phyloP scores from a whole-genome alignment of 2,888 invertebrate genomes.

The Carpatolechia fugitivella region DNA sequence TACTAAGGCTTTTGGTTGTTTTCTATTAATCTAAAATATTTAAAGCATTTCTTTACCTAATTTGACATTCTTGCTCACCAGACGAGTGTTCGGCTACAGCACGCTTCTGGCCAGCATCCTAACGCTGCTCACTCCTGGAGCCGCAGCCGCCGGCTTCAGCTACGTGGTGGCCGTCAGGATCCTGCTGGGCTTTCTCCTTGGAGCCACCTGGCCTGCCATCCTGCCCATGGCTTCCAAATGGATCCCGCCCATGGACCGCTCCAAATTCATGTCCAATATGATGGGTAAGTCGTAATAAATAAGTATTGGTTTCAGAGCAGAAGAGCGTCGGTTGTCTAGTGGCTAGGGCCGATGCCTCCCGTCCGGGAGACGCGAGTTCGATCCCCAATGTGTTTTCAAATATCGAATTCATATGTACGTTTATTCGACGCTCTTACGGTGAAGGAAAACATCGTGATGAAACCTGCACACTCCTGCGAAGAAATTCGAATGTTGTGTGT shows the following conservation, averaged over 20 bases:
- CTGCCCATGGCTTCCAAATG: constrained; percentile 95
- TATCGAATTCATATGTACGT: too few species aligned
- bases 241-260: constrained; percentile 96
- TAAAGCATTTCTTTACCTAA: not conserved
- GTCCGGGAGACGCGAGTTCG: too few species aligned
- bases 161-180: constrained; percentile 86
- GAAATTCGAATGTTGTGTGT: too few species aligned
- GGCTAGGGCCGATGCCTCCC: too few species aligned
- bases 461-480: too few species aligned
- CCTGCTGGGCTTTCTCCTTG: constrained; percentile 87
- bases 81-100: constrained; percentile 91
- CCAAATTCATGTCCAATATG: constrained; percentile 95
- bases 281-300: constrained; percentile 84
- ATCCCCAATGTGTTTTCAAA: too few species aligned
- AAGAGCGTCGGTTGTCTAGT: too few species aligned
- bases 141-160: constrained; percentile 84
- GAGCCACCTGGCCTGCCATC: constrained; percentile 96
- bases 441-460: too few species aligned
- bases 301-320: too few species aligned
- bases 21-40: not conserved
- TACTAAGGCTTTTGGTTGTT: too few species aligned
- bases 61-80: constrained; percentile 28
- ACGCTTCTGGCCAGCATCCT: constrained; percentile 89
- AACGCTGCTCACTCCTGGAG: constrained; percentile 89
- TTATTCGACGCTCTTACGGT: too few species aligned